Conservation (phyloP, 1,140 invertebrate species). For the Temnothorax curvispinosus region DNA sequence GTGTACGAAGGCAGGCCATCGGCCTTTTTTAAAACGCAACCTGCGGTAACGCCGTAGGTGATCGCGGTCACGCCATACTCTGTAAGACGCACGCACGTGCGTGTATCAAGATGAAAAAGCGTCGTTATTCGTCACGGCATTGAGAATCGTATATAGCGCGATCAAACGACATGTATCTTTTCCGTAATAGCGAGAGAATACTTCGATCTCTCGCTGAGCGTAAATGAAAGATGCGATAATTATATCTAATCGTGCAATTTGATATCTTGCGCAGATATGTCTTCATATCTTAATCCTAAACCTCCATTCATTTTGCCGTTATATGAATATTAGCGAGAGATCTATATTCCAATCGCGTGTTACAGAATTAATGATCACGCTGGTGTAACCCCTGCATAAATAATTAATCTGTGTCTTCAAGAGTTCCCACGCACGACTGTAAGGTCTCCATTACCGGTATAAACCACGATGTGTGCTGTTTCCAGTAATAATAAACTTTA, state of each 20-base stretch:
- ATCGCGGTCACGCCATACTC: constrained; percentile 49
- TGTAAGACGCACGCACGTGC: constrained; percentile 37
- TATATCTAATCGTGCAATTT: not conserved
- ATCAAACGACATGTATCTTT: not conserved
- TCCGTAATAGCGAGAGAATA: not conserved
- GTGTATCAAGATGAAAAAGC: constrained; percentile 42
- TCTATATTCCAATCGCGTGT: not conserved
- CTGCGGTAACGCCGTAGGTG: constrained; percentile 58
- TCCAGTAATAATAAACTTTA: constrained; percentile 59
- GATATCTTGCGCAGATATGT: not conserved
- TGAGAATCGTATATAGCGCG: not conserved
- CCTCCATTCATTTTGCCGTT: not conserved
- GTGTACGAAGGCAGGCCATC: constrained; percentile 3
- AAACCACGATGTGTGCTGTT: constrained; percentile 18
- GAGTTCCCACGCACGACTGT: constrained; percentile 1
- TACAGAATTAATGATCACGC: not conserved
- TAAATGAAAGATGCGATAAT: not conserved
- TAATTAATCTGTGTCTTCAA: constrained; percentile 12
- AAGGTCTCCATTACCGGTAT: not conserved
- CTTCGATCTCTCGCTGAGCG: not conserved
- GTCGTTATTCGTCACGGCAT: not conserved
- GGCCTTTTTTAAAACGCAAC: constrained; percentile 63
- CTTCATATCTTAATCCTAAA: not conserved
- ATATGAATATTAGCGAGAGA: not conserved
- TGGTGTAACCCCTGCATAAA: not conserved